Base-by-base conservation (phyloP, 2,888 invertebrate species). In the Pseudanteris insignis region DNA sequence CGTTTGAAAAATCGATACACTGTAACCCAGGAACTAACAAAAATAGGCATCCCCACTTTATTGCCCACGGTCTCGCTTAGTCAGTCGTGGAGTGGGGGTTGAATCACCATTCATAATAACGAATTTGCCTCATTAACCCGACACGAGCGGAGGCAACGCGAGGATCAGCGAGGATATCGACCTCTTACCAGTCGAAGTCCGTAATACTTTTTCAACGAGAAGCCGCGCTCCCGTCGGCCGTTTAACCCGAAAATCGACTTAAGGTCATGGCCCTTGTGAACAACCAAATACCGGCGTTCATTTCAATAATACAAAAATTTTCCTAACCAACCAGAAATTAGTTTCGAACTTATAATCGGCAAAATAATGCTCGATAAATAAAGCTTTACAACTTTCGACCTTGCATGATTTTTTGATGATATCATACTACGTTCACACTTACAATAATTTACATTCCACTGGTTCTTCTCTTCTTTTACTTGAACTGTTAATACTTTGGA, bases 1-100 rank as follows among this genome's bases (percentile, higher is more conserved):
- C 51, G 40, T 51, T 36, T 18, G 33, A 21, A 24, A 53, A 44
- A 53, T 53, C 53, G 44, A 54, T 44, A 44, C 41, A 24, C 13
- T 11, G 24, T 25, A 38, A 38, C 25, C 48, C n/a, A 10, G 14
- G 28, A 7, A 40, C 15, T 9, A 15, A 40, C 18, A 43, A 43
- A 32, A 43, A 43, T 21, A 24, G 6, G 29, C 24, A 15, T n/a
- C 37, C 37, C 26, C 37, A 15, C 29, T 38, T 9, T n/a, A n/a
- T n/a, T n/a, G n/a, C 18, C n/a, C 12, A 7, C 5, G 13, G 25
- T 12, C 10, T 1, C 10, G 10, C 12, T 7, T 6, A 7, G 1
- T 5, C 32, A 2, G 10, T 5, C 32, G 4, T 12, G 14, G 1
- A 12, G 26, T 15, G 26, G 44, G 34, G 34, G 11, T n/a, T 4